These are phyloP conservation scores for Oreochromis aureus DNA, from an alignment of 2,113 vertebrate genomes.

Conservation along the genomic window DNA sequence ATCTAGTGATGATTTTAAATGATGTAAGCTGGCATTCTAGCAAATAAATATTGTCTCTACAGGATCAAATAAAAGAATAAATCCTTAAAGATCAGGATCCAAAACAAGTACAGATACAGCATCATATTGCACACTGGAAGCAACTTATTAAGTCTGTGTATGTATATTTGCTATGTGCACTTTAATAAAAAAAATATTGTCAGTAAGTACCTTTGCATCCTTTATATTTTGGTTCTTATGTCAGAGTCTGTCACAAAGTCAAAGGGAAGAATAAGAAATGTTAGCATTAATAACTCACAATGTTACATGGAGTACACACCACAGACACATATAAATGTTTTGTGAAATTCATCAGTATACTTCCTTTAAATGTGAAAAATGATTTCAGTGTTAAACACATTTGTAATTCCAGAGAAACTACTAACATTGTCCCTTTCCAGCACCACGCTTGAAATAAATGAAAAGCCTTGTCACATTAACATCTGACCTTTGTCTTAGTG, in stretches of 20 bases:
- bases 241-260: too few relatives aligned
- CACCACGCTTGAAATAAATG: neutral
- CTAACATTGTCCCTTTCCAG: neutral
- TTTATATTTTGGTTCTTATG: too few relatives aligned
- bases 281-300: neutral
- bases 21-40: neutral
- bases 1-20: neutral
- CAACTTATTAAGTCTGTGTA: neutral
- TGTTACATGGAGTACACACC: neutral
- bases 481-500: neutral
- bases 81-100: neutral
- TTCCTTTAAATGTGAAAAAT: neutral
- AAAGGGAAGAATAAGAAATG: too few relatives aligned
- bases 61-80: neutral
- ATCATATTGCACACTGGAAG: neutral
- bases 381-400: neutral
- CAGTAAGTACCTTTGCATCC: too few relatives aligned
- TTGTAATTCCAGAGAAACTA: too few relatives aligned
- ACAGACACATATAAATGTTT: neutral
- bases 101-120: neutral
- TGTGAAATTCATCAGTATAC: neutral
- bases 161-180: neutral
- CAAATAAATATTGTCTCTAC: neutral
- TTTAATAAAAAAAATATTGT: neutral
- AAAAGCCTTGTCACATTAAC: neutral